Percentiles rank a stretch among this genome's conserved stretches.
Evolutionary conservation across 2,888 invertebrate genomes (phyloP).

Genomic region (Chymomyza amoena): DNA sequence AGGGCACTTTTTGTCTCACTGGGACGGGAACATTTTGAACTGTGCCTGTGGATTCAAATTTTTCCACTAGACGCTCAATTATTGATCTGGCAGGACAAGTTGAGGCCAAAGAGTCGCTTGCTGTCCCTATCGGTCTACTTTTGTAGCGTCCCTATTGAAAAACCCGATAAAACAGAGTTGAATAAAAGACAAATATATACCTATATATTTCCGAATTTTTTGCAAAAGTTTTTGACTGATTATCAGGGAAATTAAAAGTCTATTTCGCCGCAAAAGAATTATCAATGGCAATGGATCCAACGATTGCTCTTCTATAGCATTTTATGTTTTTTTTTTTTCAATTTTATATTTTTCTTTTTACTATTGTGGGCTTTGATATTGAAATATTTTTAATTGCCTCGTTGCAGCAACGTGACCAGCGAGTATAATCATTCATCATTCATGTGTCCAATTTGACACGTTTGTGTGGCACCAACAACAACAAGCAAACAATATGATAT

Average conservation of each 20-base stretch:
- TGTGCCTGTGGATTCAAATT: no score
- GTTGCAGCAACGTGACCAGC: conserved; percentile 32
- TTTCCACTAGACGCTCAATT: no score
- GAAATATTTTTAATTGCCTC: conserved; percentile 23
- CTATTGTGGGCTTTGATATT: conserved; percentile 22
- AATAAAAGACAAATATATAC: no score
- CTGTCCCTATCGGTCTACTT: no score
- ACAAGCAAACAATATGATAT: conserved; percentile 37
- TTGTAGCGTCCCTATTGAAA: no score
- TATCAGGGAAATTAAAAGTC: neutral
- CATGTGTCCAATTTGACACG: conserved; percentile 68
- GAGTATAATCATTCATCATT: conserved; percentile 63
- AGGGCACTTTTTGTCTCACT: no score
- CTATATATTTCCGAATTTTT: no score
- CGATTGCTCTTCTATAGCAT: neutral
- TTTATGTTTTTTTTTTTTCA: neutral
- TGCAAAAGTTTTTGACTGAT: no score
- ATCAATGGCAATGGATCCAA: neutral
- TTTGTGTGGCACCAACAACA: conserved; percentile 62
- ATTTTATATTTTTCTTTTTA: neutral
- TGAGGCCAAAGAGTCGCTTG: no score
- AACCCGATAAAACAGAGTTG: no score
- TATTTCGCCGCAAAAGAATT: neutral
- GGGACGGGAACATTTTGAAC: no score
- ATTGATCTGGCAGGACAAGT: no score